Conservation (phyloP, 1,140 invertebrate genomes). For the Ceratitis capitata region DNA sequence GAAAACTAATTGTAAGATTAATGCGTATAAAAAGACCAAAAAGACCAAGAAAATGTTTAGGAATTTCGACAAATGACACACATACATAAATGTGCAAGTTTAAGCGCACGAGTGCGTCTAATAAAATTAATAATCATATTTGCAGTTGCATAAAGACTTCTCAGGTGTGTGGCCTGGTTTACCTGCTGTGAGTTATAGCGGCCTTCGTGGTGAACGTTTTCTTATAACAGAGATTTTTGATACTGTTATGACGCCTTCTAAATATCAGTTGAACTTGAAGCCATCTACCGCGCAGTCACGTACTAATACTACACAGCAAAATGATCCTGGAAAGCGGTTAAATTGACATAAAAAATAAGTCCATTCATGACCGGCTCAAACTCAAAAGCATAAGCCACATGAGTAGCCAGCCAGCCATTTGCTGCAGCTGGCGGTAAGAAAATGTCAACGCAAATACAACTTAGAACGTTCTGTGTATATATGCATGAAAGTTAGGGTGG, state of each 20-base stretch:
- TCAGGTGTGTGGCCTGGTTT: background rate
- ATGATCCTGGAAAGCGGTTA: background rate
- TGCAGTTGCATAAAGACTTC: background rate
- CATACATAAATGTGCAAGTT: background rate
- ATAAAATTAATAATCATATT: background rate
- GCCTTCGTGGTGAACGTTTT: no score
- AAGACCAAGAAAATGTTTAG: background rate
- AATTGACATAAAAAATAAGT: no score
- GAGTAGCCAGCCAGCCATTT: background rate
- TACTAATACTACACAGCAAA: background rate
- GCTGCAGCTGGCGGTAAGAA: background rate
- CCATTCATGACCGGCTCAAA: no score
- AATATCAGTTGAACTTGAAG: background rate
- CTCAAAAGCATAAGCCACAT: no score
- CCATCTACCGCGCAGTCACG: background rate
- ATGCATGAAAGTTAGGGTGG: no score
- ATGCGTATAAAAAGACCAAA: no score
- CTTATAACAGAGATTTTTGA: no score
- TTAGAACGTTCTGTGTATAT: no score
- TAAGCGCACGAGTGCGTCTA: background rate
- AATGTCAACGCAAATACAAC: background rate
- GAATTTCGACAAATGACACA: background rate
- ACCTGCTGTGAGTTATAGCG: no score
- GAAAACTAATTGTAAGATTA: conserved; percentile 33
- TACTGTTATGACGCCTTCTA: background rate